phyloP scores from a whole-genome alignment of 2,888 invertebrate species.

The Pseudanteris insignis region DNA sequence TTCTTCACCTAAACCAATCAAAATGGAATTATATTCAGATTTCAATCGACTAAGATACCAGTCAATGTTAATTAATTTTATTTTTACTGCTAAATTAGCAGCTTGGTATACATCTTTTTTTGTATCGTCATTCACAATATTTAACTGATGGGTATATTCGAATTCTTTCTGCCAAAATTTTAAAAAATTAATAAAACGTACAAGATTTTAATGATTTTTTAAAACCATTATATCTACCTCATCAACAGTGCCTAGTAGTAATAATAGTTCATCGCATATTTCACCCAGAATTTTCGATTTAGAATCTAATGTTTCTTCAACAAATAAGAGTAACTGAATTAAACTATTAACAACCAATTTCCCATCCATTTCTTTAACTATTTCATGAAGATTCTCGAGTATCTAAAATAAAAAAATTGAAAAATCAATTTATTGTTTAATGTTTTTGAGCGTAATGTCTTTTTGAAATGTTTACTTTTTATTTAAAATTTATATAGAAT shows the following conservation, averaged over 20 bases:
- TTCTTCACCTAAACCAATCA: constrained; percentile 50
- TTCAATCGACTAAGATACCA: constrained; percentile 59
- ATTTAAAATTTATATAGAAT: too few species aligned
- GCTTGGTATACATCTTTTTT: constrained; percentile 60
- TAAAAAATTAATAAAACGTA: too few species aligned
- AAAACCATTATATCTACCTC: too few species aligned
- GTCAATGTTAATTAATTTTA: constrained; percentile 55
- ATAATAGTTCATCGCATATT: constrained; percentile 65
- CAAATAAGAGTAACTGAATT: constrained; percentile 52
- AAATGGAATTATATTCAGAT: constrained; percentile 53
- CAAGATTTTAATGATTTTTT: too few species aligned
- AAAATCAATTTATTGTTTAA: too few species aligned
- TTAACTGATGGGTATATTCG: too few species aligned
- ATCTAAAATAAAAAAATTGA: constrained; percentile 47
- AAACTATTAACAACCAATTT: constrained; percentile 48
- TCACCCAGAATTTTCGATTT: constrained; percentile 61
- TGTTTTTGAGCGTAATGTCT: too few species aligned
- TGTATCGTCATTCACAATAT: constrained; percentile 62
- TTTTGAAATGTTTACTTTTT: too few species aligned
- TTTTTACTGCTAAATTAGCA: constrained; percentile 64
- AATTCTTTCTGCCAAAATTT: too few species aligned
- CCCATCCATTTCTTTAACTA: constrained; percentile 48
- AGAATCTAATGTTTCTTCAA: constrained; percentile 54
- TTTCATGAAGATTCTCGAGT: constrained; percentile 50
- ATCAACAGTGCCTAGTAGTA: constrained; percentile 65